phyloP scores from a whole-genome alignment of 2,797 vertebrate genomes.

The Takifugu rubripes region DNA sequence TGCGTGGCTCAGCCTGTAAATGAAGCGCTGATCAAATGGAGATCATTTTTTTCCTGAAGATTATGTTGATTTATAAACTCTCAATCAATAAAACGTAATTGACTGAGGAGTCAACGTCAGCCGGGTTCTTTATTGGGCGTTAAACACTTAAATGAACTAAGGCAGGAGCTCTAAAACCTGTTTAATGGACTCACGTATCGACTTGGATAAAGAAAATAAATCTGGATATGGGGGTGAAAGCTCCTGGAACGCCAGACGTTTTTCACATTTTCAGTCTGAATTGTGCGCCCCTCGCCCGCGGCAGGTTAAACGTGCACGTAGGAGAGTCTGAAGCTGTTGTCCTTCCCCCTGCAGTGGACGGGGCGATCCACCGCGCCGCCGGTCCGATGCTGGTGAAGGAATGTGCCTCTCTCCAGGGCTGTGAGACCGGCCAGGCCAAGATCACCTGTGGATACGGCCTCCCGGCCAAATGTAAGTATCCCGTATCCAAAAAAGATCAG shows the following conservation, averaged over 20 bases:
- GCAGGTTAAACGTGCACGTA: no score
- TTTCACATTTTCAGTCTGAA: no score
- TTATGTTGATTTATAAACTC: slow-evolving; percentile 69
- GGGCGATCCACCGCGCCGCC: slow-evolving; percentile 84
- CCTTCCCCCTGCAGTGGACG: slow-evolving; percentile 80
- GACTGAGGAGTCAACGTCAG: slow-evolving; percentile 66
- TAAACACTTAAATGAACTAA: slow-evolving; percentile 64
- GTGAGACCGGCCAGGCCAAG: slow-evolving; percentile 86
- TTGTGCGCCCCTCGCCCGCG: no score
- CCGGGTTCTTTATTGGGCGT: slow-evolving; percentile 66
- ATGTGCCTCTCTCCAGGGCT: slow-evolving; percentile 81
- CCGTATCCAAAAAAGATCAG: no score
- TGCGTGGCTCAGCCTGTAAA: no score
- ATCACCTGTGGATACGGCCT: slow-evolving; percentile 87
- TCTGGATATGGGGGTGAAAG: slow-evolving; percentile 20
- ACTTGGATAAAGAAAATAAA: slow-evolving; percentile 14
- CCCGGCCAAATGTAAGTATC: slow-evolving; percentile 85
- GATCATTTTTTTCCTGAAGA: slow-evolving; percentile 37
- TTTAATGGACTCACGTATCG: slow-evolving; percentile 39
- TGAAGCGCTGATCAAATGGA: no score
- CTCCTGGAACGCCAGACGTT: slow-evolving; percentile 8
- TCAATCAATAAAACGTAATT: slow-evolving; percentile 70
- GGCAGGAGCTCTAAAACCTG: slow-evolving; percentile 48
- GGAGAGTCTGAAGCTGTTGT: slow-evolving; percentile 1
- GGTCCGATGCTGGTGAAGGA: slow-evolving; percentile 83